A percentile compares a stretch with the other conserved stretches of the same genome.
These are phyloP conservation scores for Geodia barretti DNA, from an alignment of 37 sponge, comb jelly and placozoan species.

Conservation along the genomic window DNA sequence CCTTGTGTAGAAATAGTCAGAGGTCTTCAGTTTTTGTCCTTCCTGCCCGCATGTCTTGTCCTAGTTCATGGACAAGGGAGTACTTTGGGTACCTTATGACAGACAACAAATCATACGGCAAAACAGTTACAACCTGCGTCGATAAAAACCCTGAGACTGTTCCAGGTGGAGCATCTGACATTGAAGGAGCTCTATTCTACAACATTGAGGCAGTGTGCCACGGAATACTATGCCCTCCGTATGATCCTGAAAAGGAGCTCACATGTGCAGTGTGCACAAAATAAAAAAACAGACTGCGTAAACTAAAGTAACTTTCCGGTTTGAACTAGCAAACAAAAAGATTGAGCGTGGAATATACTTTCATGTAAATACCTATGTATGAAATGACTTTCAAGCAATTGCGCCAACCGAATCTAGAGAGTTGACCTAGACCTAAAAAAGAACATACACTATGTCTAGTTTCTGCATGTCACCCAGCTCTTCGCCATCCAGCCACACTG, in stretches of 20 bases:
- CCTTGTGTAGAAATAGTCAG: constrained; percentile 31
- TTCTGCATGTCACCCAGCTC: no score
- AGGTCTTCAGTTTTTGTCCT: constrained; percentile 23
- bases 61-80: constrained; percentile 46
- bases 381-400: no score
- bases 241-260: constrained; percentile 36
- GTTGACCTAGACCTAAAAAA: no score
- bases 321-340: no score
- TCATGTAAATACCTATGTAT: no score
- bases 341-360: no score
- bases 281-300: background rate
- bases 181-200: constrained; percentile 44
- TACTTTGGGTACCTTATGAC: constrained; percentile 66
- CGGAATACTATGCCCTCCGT: constrained; percentile 51
- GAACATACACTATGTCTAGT: no score
- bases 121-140: constrained; percentile 33
- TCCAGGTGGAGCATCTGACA: constrained; percentile 17
- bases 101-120: background rate
- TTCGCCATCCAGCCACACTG: no score
- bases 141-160: constrained; percentile 38
- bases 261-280: constrained; percentile 68
- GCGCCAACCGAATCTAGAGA: no score
- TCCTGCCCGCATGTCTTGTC: constrained; percentile 38
- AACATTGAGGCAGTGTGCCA: constrained; percentile 48
- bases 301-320: no score